Conservation (phyloP, 1,140 invertebrate species). For the Drosophila pallidifrons region DNA sequence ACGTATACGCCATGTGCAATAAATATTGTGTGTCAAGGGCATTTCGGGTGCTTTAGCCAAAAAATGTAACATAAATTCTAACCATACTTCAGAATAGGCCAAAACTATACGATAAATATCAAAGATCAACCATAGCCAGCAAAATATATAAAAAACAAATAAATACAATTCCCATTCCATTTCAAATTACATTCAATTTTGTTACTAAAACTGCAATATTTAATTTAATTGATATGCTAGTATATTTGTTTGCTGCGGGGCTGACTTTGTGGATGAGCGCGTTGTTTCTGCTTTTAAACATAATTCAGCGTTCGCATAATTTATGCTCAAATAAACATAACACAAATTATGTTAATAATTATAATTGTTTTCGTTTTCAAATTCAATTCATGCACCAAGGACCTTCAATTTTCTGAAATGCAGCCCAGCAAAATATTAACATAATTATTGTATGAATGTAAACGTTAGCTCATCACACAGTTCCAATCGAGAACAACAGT, state of each 20-base stretch:
- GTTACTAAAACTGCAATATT: constrained; percentile 25
- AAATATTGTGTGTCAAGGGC: constrained; percentile 73
- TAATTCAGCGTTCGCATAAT: constrained; percentile 45
- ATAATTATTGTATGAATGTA: constrained; percentile 48
- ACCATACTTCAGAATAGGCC: constrained; percentile 32
- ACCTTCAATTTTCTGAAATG: constrained; percentile 33
- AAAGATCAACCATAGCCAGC: constrained; percentile 46
- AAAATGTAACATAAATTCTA: constrained; percentile 50
- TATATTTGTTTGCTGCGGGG: background rate
- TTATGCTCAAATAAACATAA: constrained; percentile 72
- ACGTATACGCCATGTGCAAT: constrained; percentile 73
- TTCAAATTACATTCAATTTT: constrained; percentile 60
- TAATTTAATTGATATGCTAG: constrained; percentile 70
- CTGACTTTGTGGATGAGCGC: constrained; percentile 1
- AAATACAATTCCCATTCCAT: background rate
- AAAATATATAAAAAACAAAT: background rate
- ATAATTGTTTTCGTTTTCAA: constrained; percentile 40
- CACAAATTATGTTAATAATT: constrained; percentile 71
- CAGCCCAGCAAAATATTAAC: constrained; percentile 44
- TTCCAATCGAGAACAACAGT: background rate
- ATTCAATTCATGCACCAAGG: constrained; percentile 41
- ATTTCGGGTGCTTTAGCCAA: constrained; percentile 57
- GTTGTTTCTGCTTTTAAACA: constrained; percentile 13
- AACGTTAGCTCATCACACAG: background rate
- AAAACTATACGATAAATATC: constrained; percentile 59